Conservation (phyloP, 2,888 invertebrate species). For the Apoda limacodes region DNA sequence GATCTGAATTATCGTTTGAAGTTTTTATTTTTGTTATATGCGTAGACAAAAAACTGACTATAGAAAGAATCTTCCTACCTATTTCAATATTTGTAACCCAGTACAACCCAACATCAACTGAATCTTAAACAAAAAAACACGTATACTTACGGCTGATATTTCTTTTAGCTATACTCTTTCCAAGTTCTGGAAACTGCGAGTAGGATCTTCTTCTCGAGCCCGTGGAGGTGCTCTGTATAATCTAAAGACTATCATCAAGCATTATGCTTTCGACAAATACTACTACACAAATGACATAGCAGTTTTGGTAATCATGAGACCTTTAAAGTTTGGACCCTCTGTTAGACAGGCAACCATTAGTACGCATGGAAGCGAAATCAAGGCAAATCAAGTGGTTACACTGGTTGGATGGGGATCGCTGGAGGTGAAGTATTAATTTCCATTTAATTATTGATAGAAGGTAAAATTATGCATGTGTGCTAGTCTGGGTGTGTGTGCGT, state of each 20-base stretch:
- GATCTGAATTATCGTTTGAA: too few relatives aligned
- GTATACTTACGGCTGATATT: too few relatives aligned
- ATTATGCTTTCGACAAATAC: slow-evolving; percentile 39
- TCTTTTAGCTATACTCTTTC: slow-evolving; percentile 42
- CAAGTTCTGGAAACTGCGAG: slow-evolving; percentile 48
- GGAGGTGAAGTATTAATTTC: slow-evolving; percentile 28
- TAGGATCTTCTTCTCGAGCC: slow-evolving; percentile 47
- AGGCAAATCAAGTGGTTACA: slow-evolving; percentile 35
- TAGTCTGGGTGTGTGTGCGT: too few relatives aligned
- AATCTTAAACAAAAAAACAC: too few relatives aligned
- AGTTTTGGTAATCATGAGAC: slow-evolving; percentile 34
- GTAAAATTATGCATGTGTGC: neutral
- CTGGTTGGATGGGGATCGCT: slow-evolving; percentile 55
- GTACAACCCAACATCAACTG: too few relatives aligned
- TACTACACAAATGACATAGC: slow-evolving; percentile 53
- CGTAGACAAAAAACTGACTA: too few relatives aligned
- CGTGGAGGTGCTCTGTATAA: slow-evolving; percentile 42
- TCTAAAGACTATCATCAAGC: slow-evolving; percentile 41
- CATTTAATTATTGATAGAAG: slow-evolving; percentile 1
- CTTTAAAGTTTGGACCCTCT: slow-evolving; percentile 34
- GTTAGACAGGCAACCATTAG: slow-evolving; percentile 49
- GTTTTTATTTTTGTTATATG: too few relatives aligned
- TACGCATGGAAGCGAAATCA: slow-evolving; percentile 39
- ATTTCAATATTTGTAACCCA: too few relatives aligned
- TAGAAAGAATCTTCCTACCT: too few relatives aligned